These are phyloP conservation scores for Aporrectodea caliginosa DNA, from an alignment of 1,140 invertebrate species.

Conservation along the genomic window DNA sequence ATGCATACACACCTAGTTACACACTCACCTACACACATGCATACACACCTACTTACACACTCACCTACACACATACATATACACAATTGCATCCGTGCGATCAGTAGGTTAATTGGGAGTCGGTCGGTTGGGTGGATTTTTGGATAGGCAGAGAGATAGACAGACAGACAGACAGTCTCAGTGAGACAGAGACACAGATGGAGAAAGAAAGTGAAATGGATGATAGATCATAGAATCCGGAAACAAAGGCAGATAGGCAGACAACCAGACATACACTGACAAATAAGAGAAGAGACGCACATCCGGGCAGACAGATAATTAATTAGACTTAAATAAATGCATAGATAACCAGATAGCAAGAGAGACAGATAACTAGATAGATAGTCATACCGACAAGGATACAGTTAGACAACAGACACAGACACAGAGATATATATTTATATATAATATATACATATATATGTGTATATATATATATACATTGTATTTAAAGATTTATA, in stretches of 20 bases:
- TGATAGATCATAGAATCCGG: too few relatives aligned
- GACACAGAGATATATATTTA: neutral
- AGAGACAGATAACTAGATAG: neutral
- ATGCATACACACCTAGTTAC: neutral
- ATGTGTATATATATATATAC: neutral
- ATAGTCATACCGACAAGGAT: neutral
- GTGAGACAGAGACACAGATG: too few relatives aligned
- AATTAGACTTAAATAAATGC: neutral
- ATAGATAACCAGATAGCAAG: neutral
- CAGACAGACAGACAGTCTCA: too few relatives aligned
- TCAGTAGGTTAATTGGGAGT: too few relatives aligned
- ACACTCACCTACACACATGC: neutral
- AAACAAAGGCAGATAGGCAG: too few relatives aligned
- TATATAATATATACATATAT: neutral
- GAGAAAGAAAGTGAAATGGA: too few relatives aligned
- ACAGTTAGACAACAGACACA: neutral
- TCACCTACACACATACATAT: neutral
- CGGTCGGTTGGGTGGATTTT: too few relatives aligned
- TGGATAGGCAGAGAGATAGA: too few relatives aligned
- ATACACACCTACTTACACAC: constrained; percentile 9
- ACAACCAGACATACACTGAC: too few relatives aligned
- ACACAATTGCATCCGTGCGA: neutral
- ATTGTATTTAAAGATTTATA: neutral
- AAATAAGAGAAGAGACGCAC: too few relatives aligned
- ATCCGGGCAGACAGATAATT: too few relatives aligned